Evolutionary conservation across 2,888 invertebrate genomes (phyloP).

Genomic region (Ceriagrion tenellum): DNA sequence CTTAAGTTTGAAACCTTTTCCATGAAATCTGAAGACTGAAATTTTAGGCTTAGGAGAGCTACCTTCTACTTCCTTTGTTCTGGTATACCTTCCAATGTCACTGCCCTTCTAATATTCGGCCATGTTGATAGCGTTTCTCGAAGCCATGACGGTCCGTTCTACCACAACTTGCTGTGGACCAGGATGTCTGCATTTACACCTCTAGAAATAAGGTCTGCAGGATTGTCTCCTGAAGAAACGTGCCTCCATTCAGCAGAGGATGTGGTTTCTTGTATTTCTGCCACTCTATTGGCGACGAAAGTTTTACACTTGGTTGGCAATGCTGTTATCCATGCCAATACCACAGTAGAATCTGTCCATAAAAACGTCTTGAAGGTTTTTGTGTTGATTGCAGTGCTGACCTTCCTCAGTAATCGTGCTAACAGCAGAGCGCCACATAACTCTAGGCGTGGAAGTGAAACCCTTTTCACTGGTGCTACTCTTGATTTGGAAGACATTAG

Average conservation of each 20-base stretch:
- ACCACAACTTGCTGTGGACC: neutral
- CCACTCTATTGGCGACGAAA: conserved; percentile 73
- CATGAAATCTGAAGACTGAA: neutral
- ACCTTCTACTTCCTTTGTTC: neutral
- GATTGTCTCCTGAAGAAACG: conserved; percentile 2
- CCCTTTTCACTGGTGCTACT: conserved; percentile 72
- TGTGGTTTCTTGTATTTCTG: conserved; percentile 71
- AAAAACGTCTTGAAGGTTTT: conserved; percentile 68
- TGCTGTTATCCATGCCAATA: conserved; percentile 73
- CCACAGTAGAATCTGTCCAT: conserved; percentile 74
- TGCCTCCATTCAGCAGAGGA: conserved; percentile 71
- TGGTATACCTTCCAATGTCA: neutral
- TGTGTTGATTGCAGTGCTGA: conserved; percentile 68
- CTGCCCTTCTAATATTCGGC: neutral
- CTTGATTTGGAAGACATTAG: conserved; percentile 72
- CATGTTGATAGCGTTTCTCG: neutral
- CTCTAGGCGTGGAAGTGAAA: conserved; percentile 73
- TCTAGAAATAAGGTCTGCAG: neutral
- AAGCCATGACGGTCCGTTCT: neutral
- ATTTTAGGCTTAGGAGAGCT: neutral
- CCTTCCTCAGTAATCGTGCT: conserved; percentile 70
- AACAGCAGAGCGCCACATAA: conserved; percentile 73
- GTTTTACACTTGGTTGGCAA: conserved; percentile 71
- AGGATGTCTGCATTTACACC: neutral
- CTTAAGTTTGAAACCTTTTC: neutral